phyloP scores from a whole-genome alignment of 2,797 vertebrate genomes.

The Megaceryle alcyon region DNA sequence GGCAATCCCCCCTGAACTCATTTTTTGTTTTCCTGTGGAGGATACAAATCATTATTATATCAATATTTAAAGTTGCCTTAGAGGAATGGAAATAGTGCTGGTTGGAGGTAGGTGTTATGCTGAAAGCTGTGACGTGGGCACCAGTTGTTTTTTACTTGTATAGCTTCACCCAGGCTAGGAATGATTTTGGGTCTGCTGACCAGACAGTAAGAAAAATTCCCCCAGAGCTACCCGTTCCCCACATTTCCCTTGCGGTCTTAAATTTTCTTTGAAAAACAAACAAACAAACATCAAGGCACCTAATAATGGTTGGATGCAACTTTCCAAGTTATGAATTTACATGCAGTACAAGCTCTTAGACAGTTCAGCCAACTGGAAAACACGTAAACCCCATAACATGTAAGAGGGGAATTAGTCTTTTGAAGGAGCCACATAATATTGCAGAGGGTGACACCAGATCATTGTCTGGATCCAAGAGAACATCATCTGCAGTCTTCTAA shows the following conservation, averaged over 20 bases:
- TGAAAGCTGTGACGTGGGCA: not conserved
- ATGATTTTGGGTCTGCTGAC: not conserved
- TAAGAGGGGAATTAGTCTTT: not conserved
- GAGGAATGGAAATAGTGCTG: not conserved
- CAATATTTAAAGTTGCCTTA: not conserved
- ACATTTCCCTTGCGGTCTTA: not conserved
- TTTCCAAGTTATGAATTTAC: not conserved
- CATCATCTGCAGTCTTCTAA: not conserved
- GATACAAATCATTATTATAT: not conserved
- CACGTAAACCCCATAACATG: accelerated
- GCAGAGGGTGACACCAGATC: not conserved
- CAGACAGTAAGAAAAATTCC: not conserved
- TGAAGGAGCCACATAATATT: not conserved
- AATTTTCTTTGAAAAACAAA: not conserved
- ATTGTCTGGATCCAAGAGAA: not conserved
- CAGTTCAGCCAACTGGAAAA: not conserved
- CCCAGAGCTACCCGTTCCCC: not conserved
- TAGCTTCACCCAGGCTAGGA: not conserved
- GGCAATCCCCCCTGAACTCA: not conserved
- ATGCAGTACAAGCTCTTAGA: not conserved
- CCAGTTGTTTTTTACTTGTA: not conserved
- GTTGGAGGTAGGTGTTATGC: not conserved
- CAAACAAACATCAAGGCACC: not conserved
- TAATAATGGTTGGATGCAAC: not conserved
- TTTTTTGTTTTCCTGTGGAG: not conserved